phyloP scores from a whole-genome alignment of 1,140 invertebrate species.

The Tyrophagus putrescentiae region DNA sequence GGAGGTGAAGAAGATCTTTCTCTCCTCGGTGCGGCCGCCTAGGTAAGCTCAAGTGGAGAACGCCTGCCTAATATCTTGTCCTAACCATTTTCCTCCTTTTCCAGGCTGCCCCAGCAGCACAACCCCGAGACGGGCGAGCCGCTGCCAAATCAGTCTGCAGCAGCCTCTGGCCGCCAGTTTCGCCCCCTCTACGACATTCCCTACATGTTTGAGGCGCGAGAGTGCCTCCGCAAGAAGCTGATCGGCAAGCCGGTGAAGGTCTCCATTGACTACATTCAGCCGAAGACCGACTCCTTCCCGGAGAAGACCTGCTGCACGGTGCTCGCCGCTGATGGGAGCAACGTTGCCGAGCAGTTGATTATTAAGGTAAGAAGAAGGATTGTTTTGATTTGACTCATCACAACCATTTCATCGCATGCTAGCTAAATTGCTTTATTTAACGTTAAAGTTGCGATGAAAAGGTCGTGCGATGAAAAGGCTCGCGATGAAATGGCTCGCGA shows the following conservation, averaged over 20 bases:
- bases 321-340: conserved; percentile 39
- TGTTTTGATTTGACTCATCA: too few relatives aligned
- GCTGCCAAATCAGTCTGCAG: not conserved
- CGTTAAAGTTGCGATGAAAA: too few relatives aligned
- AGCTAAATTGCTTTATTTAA: too few relatives aligned
- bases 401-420: too few relatives aligned
- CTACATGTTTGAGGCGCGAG: conserved; percentile 93
- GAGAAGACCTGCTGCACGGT: conserved; percentile 93
- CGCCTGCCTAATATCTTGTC: conserved; percentile 23
- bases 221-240: conserved; percentile 87
- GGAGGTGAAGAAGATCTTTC: conserved; percentile 74
- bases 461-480: too few relatives aligned
- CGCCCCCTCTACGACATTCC: conserved; percentile 90
- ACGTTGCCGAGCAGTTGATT: conserved; percentile 85
- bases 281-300: conserved; percentile 74
- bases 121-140: not conserved
- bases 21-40: conserved; percentile 86
- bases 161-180: conserved; percentile 34
- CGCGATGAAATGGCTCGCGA: too few relatives aligned
- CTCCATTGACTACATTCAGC: conserved; percentile 88
- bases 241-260: conserved; percentile 87
- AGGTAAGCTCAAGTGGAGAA: too few relatives aligned
- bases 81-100: too few relatives aligned
- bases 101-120: not conserved
- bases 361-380: too few relatives aligned